Evolutionary conservation across 2,113 vertebrate genomes (phyloP).

Genomic region (Vidua macroura): DNA sequence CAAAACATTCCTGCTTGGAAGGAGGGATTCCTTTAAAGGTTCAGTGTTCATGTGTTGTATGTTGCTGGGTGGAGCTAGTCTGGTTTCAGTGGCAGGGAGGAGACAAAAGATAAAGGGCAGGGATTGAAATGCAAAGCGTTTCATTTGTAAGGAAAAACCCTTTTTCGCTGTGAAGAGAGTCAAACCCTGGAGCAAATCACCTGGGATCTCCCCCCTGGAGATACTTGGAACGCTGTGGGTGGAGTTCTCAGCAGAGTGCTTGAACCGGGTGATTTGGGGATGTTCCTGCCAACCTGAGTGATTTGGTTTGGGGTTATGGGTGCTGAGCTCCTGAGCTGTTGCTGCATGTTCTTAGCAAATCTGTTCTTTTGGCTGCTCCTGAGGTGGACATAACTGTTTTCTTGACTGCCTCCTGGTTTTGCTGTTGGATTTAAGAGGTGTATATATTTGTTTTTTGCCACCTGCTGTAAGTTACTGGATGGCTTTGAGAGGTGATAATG

Average conservation of each 20-base stretch:
- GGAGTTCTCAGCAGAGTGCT: background rate
- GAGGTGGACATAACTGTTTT: background rate
- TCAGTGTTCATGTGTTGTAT: rapidly evolving
- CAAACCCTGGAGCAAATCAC: background rate
- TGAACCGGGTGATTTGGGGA: background rate
- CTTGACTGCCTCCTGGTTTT: background rate
- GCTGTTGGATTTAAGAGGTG: background rate
- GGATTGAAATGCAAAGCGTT: background rate
- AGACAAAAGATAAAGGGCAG: background rate
- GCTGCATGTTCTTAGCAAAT: background rate
- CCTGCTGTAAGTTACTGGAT: background rate
- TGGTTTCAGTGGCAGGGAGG: background rate
- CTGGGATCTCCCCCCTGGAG: background rate
- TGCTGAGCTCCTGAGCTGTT: background rate
- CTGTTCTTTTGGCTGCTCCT: background rate
- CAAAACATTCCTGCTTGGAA: background rate
- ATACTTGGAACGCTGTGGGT: background rate
- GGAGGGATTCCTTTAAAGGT: background rate
- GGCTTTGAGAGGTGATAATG: background rate
- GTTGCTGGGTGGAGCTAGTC: background rate
- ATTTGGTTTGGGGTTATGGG: background rate
- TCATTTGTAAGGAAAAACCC: background rate
- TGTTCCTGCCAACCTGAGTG: background rate
- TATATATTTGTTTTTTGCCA: background rate
- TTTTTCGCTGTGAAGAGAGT: background rate